phyloP scores from a whole-genome alignment of 2,888 invertebrate genomes.

The Drosophila stalkeri region DNA sequence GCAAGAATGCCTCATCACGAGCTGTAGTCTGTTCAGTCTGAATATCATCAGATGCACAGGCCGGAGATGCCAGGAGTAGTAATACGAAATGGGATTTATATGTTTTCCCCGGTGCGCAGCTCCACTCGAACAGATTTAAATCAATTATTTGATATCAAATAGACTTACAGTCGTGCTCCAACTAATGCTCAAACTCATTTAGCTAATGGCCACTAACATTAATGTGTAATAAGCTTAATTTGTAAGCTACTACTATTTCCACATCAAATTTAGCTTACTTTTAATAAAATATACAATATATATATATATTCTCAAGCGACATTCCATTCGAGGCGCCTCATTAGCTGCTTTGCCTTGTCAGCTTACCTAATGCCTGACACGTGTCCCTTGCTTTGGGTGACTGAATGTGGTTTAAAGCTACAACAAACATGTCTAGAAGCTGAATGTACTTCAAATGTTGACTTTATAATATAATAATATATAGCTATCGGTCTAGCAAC shows the following conservation, averaged over 20 bases:
- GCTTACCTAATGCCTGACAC: conserved; percentile 18
- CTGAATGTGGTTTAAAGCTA: no score
- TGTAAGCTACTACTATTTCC: conserved; percentile 8
- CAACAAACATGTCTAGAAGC: neutral
- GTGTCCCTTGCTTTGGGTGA: conserved; percentile 21
- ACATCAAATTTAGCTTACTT: conserved; percentile 4
- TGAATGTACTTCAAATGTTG: neutral
- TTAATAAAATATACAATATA: neutral
- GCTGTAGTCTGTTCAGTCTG: conserved; percentile 6
- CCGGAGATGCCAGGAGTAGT: neutral
- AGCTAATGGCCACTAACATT: conserved; percentile 43
- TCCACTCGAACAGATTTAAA: neutral
- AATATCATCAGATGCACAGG: conserved; percentile 2
- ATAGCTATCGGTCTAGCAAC: neutral
- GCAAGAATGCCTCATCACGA: neutral
- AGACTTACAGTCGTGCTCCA: neutral
- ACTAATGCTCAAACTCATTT: conserved; percentile 40
- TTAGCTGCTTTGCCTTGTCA: conserved; percentile 52
- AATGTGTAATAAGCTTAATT: conserved; percentile 14
- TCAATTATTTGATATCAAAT: conserved; percentile 3
- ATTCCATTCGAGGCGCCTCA: conserved; percentile 14
- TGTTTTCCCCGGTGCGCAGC: conserved; percentile 1
- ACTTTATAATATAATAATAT: neutral
- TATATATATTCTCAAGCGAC: conserved; percentile 1
- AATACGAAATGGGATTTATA: conserved; percentile 3